These are phyloP conservation scores for Caenorhabditis japonica DNA, from an alignment of 2,888 invertebrate genomes.

Conservation along the genomic window DNA sequence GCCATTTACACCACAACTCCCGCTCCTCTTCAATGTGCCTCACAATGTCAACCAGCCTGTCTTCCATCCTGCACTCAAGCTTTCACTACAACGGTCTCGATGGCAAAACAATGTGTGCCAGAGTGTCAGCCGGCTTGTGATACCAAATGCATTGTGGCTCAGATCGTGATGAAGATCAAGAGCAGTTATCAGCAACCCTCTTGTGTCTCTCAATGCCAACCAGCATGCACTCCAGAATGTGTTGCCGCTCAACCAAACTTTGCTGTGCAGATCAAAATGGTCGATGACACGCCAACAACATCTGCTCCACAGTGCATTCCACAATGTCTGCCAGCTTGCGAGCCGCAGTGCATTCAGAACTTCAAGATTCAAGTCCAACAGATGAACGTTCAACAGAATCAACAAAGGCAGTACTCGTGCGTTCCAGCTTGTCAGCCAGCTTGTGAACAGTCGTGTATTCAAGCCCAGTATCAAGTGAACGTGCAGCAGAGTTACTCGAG, in stretches of 20 bases:
- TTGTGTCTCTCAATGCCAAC: conserved; percentile 54
- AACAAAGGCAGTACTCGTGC: conserved; percentile 42
- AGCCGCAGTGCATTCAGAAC: conserved; percentile 51
- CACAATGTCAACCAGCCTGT: conserved; percentile 54
- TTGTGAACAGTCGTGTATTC: conserved; percentile 52
- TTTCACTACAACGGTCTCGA: conserved; percentile 37
- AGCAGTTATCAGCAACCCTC: conserved; percentile 20
- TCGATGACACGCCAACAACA: conserved; percentile 30
- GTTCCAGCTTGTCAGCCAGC: conserved; percentile 56
- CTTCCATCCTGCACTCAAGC: conserved; percentile 44
- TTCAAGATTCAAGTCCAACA: conserved; percentile 48
- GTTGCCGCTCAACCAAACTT: conserved; percentile 45
- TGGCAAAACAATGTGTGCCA: conserved; percentile 49
- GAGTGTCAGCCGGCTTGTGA: conserved; percentile 58
- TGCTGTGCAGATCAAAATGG: conserved; percentile 40
- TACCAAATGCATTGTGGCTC: conserved; percentile 50
- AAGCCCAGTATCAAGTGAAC: conserved; percentile 47
- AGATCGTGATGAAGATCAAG: conserved; percentile 48
- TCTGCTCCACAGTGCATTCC: conserved; percentile 34
- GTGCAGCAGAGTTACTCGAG: conserved; percentile 36
- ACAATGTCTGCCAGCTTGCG: conserved; percentile 53
- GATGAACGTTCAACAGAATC: conserved; percentile 38
- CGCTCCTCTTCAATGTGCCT: conserved; percentile 32
- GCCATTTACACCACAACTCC: conserved; percentile 43
- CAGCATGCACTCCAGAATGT: conserved; percentile 50